Base-by-base conservation (phyloP, 2,888 invertebrate genomes). In the Aphidius colemani region DNA sequence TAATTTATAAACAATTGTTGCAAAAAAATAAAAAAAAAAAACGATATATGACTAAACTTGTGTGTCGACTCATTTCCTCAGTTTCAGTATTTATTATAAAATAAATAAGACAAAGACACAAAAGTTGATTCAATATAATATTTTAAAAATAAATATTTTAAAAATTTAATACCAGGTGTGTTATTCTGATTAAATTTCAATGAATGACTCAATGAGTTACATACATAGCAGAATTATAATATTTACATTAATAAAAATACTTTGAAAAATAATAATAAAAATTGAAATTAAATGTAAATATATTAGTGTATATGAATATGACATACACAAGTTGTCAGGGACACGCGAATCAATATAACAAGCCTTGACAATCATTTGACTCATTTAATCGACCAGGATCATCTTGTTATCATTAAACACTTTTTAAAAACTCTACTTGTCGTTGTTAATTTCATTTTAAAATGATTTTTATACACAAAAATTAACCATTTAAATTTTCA, bases 331-430 rank as follows among this genome's bases (percentile, higher is more conserved):
- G 11, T 11, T 30, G 2, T 46, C 30, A 7, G 56, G 44, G 56
- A 57, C 56, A 57, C 56, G 56, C 39, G 48, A 59, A 59, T 59
- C 50, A 41, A 59, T 59, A 13, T 7, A 41, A 49, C 11, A 43
- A 50, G 11, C 60, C 60, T 60, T 60, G 60, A 60, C 60, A 53
- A 60, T 50, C 60, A 44, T 60, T 60, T 60, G 44, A 60, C 60
- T 60, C 56, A 39, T 57, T 11, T 39, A 57, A 57, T 57, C 30
- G 45, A 39, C 7, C 44, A 18, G 40, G 45, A 57, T 57, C n/a
- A 10, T 44, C 8, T 11, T 9, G 3, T 30, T 30, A 44, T 55
- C 39, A n/a, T 30, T 18, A 53, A n/a, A 46, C 11, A 11, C n/a
- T 40, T 46, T 57, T 9, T 40, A 57, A 8, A 8, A 18, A 18